These are phyloP conservation scores for Gracilinanus agilis DNA, from an alignment of 2,113 vertebrate genomes.

Conservation along the genomic window DNA sequence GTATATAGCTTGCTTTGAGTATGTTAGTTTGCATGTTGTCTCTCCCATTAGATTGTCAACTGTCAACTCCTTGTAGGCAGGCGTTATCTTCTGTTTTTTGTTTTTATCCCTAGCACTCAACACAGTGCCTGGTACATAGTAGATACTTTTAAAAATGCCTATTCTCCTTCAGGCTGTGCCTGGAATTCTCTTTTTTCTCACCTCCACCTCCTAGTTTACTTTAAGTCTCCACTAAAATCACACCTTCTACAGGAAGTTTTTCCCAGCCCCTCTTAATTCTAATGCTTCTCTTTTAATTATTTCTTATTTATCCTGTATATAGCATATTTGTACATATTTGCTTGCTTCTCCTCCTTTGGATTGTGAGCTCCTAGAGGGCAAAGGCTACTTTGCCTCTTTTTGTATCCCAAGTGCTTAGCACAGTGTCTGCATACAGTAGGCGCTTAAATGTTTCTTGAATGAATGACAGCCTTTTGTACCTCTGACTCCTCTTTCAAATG, in stretches of 20 bases:
- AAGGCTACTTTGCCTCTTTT: neutral
- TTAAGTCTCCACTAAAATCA: neutral
- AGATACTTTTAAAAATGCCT: neutral
- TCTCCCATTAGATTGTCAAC: neutral
- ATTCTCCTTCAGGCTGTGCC: neutral
- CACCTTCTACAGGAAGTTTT: neutral
- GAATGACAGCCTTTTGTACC: neutral
- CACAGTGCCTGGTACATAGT: neutral
- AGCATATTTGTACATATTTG: neutral
- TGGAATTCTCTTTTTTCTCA: neutral
- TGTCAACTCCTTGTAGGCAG: neutral
- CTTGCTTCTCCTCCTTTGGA: neutral
- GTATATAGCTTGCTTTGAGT: neutral
- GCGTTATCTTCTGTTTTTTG: neutral
- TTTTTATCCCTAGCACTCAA: neutral
- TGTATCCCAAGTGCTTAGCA: neutral
- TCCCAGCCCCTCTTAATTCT: neutral
- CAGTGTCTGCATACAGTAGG: neutral
- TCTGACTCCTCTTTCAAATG: neutral
- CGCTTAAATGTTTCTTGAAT: neutral
- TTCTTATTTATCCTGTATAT: neutral
- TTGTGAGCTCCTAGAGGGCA: neutral
- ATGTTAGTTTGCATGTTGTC: neutral
- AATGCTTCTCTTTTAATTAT: neutral
- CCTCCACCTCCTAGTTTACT: neutral